These are phyloP conservation scores for Phaenicophaeus curvirostris DNA, from an alignment of 2,797 vertebrate species.

Conservation along the genomic window DNA sequence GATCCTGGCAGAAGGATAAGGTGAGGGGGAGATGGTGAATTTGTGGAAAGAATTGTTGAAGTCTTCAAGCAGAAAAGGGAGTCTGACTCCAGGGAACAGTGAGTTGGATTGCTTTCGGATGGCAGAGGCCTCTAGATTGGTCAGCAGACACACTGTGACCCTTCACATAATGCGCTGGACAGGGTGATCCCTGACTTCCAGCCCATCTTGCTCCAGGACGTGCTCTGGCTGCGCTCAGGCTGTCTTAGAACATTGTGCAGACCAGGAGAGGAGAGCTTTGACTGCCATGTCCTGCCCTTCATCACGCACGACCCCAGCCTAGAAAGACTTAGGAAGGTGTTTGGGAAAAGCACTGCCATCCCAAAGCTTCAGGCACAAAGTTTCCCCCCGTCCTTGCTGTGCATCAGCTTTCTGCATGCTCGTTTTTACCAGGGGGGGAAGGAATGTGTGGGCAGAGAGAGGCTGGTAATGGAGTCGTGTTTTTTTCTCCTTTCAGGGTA, in stretches of 20 bases:
- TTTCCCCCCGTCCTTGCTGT: not conserved
- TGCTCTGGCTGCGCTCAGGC: not conserved
- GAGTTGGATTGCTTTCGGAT: not conserved
- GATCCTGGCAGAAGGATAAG: conserved; percentile 96
- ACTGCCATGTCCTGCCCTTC: not conserved
- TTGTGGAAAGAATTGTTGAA: not conserved
- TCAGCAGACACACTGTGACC: not conserved
- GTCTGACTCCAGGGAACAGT: not conserved
- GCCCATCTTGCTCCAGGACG: not conserved
- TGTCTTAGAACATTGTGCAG: not conserved
- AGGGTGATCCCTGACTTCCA: not conserved
- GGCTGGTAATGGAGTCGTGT: not conserved
- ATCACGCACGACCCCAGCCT: not conserved
- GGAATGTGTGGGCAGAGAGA: fast-evolving
- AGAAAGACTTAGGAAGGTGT: not conserved
- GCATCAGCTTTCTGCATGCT: not conserved
- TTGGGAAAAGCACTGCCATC: not conserved
- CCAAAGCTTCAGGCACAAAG: not conserved
- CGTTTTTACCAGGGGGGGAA: fast-evolving
- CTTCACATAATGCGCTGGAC: not conserved
- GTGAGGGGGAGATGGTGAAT: conserved; percentile 67
- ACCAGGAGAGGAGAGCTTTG: not conserved
- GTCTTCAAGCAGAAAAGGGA: not conserved
- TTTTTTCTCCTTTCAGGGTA: conserved; percentile 82
- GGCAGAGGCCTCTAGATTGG: not conserved